phyloP scores from a whole-genome alignment of 1,140 invertebrate species.

The Phymorhynchus buccinoides region DNA sequence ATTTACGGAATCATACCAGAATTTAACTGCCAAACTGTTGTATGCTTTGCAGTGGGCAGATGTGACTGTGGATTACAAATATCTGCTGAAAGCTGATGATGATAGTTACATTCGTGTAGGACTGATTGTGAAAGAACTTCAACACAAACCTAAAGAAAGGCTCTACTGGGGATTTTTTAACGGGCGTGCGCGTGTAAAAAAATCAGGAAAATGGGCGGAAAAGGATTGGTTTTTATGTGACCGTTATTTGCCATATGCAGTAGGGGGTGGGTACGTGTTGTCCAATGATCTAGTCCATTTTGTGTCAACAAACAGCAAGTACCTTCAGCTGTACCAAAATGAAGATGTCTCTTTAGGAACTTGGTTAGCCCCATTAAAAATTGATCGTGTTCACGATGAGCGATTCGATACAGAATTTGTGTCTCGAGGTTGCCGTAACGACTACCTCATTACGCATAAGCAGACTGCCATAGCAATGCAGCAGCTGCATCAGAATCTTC shows the following conservation, averaged over 20 bases:
- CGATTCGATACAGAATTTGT: constrained; percentile 95
- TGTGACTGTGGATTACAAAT: constrained; percentile 80
- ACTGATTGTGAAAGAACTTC: constrained; percentile 78
- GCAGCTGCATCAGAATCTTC: constrained; percentile 80
- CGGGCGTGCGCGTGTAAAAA: constrained; percentile 86
- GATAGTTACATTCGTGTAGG: constrained; percentile 85
- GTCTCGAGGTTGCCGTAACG: constrained; percentile 89
- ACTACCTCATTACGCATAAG: constrained; percentile 92
- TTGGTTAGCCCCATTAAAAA: constrained; percentile 89
- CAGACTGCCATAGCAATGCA: constrained; percentile 83
- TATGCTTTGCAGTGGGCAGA: constrained; percentile 76
- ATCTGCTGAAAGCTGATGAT: constrained; percentile 88
- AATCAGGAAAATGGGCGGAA: constrained; percentile 90
- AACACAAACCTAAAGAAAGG: constrained; percentile 65
- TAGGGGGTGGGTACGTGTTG: constrained; percentile 95
- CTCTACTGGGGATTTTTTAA: constrained; percentile 96
- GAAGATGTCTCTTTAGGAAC: constrained; percentile 96
- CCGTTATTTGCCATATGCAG: constrained; percentile 93
- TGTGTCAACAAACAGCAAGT: constrained; percentile 81
- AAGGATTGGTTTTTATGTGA: constrained; percentile 91
- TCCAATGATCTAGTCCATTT: constrained; percentile 86
- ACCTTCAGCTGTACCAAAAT: constrained; percentile 83
- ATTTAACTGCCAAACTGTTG: constrained; percentile 84
- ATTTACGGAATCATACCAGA: constrained; percentile 80
- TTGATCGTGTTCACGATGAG: constrained; percentile 91